Conservation (phyloP, 2,888 invertebrate species). For the Meiosimyza decipiens region DNA sequence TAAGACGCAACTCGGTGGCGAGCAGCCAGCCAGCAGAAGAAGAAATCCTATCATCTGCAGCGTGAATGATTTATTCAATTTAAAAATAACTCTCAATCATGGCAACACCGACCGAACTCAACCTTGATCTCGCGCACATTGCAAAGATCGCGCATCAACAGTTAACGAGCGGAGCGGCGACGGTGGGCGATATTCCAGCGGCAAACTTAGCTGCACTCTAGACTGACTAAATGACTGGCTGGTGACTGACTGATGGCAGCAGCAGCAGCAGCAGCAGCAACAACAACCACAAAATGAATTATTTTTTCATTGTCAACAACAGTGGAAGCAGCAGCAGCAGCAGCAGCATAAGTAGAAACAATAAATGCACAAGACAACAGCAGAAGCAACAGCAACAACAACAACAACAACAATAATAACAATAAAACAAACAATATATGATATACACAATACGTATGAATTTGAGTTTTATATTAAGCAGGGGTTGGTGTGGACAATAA, state of each 20-base stretch:
- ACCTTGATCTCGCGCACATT: conserved; percentile 26
- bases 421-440: background rate
- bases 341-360: background rate
- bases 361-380: conserved; percentile 1
- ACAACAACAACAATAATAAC: background rate
- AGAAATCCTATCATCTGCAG: conserved; percentile 1
- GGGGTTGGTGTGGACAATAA: background rate
- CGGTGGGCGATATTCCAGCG: background rate
- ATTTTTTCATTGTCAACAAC: background rate
- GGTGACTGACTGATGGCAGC: background rate
- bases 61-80: conserved; percentile 26
- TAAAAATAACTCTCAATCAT: conserved; percentile 26
- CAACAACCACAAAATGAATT: background rate
- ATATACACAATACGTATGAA: background rate
- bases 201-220: background rate
- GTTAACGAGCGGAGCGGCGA: background rate
- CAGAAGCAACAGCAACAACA: background rate
- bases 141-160: background rate
- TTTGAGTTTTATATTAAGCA: background rate
- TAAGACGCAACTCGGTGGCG: background rate
- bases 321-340: background rate
- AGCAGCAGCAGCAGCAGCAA: background rate
- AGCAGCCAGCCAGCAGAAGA: background rate
- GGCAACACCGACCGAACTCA: conserved; percentile 28
- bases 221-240: background rate